Evolutionary conservation across 2,113 vertebrate species (phyloP).

Genomic region (Emydocephalus ijimae): DNA sequence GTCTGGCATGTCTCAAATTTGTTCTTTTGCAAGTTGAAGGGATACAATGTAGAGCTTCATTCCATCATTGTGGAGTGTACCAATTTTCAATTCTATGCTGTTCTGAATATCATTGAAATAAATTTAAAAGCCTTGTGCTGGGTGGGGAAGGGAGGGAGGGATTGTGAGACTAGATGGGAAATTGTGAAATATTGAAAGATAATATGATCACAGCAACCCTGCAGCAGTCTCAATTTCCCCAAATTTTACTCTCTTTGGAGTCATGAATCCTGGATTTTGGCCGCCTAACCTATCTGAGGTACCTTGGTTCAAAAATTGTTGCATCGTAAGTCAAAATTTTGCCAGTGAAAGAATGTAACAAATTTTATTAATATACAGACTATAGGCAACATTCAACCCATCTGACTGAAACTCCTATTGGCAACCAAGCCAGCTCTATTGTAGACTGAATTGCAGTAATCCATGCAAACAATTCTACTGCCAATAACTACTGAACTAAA

Average conservation of each 20-base stretch:
- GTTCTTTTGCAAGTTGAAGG: neutral
- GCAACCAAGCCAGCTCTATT: neutral
- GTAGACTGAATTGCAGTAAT: neutral
- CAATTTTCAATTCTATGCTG: neutral
- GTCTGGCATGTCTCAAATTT: neutral
- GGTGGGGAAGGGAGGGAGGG: neutral
- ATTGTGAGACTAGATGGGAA: neutral
- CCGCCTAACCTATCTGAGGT: neutral
- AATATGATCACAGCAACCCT: neutral
- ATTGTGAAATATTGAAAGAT: neutral
- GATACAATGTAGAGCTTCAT: neutral
- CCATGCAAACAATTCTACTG: neutral
- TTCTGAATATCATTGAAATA: neutral
- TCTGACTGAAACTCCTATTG: neutral
- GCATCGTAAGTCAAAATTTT: neutral
- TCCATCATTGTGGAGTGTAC: neutral
- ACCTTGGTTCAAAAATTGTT: neutral
- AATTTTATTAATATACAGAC: neutral
- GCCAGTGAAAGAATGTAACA: neutral
- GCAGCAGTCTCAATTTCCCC: neutral
- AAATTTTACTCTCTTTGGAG: neutral
- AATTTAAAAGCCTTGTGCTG: neutral
- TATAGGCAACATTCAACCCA: neutral
- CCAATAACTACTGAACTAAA: neutral
- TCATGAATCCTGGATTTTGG: neutral